These are phyloP conservation scores for Eulemur albifrons DNA, from an alignment of 2,797 vertebrate species.

Conservation along the genomic window DNA sequence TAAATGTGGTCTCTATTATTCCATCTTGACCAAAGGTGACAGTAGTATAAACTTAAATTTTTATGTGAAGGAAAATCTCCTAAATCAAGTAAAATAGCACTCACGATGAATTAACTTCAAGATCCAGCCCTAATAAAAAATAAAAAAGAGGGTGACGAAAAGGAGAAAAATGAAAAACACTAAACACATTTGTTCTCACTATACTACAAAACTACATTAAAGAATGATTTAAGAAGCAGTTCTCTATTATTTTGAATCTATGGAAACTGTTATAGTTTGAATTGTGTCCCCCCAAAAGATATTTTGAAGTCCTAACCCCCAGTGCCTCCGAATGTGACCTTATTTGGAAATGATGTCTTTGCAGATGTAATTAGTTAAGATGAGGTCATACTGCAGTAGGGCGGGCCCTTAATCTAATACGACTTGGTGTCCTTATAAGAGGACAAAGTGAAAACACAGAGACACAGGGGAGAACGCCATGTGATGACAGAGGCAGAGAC, in stretches of 20 bases:
- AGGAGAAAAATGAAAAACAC: neutral
- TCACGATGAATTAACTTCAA: neutral
- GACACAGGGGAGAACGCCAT: neutral
- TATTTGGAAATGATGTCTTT: neutral
- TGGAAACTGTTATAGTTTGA: neutral
- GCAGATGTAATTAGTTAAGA: neutral
- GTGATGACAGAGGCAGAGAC: neutral
- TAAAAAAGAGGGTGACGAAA: neutral
- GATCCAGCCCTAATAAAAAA: neutral
- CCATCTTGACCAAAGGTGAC: neutral
- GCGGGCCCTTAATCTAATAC: neutral
- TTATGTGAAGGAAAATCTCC: constrained; percentile 25
- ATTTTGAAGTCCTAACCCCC: neutral
- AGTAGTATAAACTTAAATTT: neutral
- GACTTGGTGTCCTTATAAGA: neutral
- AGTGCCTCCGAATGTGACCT: neutral
- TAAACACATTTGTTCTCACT: neutral
- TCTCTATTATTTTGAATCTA: neutral
- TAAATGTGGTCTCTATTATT: neutral
- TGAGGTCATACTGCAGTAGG: neutral
- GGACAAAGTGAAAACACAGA: neutral
- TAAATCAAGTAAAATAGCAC: neutral
- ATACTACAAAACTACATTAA: neutral
- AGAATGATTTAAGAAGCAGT: neutral
- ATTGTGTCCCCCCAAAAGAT: neutral